These are phyloP conservation scores for Mustela nigripes DNA, from an alignment of 2,113 vertebrate genomes.

Conservation along the genomic window DNA sequence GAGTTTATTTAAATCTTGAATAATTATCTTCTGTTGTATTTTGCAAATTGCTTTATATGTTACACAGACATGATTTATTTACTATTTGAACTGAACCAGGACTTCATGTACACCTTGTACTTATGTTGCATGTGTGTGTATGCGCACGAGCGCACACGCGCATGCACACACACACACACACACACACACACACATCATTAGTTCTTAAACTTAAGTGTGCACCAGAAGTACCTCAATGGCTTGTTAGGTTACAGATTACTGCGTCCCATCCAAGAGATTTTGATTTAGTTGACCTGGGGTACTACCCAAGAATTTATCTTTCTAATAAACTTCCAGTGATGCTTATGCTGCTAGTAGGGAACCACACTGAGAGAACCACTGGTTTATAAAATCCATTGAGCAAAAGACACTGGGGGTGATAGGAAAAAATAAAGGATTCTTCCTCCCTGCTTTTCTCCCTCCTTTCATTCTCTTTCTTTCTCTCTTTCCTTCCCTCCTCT, in stretches of 20 bases:
- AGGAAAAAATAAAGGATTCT: background rate
- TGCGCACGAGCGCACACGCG: too few relatives aligned
- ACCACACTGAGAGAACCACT: background rate
- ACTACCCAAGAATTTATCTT: background rate
- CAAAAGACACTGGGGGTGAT: background rate
- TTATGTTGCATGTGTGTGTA: background rate
- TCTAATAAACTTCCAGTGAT: background rate
- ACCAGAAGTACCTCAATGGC: background rate
- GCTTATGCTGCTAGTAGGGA: background rate
- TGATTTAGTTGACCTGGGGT: background rate
- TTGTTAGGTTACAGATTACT: background rate
- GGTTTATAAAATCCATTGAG: background rate
- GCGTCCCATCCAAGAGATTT: background rate
- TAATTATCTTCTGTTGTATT: constrained; percentile 13
- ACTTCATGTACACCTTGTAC: background rate
- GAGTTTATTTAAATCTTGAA: constrained; percentile 37
- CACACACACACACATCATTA: background rate
- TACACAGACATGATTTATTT: constrained; percentile 4
- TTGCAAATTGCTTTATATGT: background rate
- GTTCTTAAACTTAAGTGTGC: background rate
- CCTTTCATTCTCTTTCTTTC: background rate
- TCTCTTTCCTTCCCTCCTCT: background rate
- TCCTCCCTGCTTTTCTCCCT: accelerated
- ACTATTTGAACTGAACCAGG: background rate
- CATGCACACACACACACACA: background rate